A percentile compares a stretch with the other conserved stretches of the same genome.
phyloP scores from a whole-genome alignment of 2,113 vertebrate genomes.

The Pipra filicauda region DNA sequence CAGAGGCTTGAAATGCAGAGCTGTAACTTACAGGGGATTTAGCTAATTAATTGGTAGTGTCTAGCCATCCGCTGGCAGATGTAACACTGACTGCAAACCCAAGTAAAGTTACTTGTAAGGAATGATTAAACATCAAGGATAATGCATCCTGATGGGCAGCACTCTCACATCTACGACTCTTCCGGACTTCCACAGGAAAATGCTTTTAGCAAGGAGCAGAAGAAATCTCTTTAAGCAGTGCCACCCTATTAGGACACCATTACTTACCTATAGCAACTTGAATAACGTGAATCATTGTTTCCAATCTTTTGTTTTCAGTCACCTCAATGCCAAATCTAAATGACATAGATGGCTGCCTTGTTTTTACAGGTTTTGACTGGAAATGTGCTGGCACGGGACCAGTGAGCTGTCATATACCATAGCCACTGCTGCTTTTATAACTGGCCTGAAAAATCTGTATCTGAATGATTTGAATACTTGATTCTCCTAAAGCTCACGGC shows the following conservation, averaged over 20 bases:
- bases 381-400: not conserved
- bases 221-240: not conserved
- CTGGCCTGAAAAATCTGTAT: not conserved
- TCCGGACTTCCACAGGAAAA: not conserved
- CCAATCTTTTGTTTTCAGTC: not conserved
- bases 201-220: not conserved
- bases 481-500: not conserved
- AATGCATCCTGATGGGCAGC: not conserved
- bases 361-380: not conserved
- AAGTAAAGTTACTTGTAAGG: not conserved
- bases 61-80: conserved; percentile 36
- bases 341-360: not conserved
- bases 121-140: conserved; percentile 14
- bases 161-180: not conserved
- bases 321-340: not conserved
- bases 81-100: not conserved
- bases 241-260: not conserved
- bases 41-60: conserved; percentile 59
- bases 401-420: not conserved
- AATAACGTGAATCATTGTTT: not conserved
- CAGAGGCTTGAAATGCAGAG: conserved; percentile 6
- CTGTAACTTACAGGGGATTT: conserved; percentile 28
- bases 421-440: not conserved
- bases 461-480: not conserved
- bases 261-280: not conserved